These are phyloP conservation scores for Deilephila porcellus DNA, from an alignment of 2,888 invertebrate genomes.

Conservation along the genomic window DNA sequence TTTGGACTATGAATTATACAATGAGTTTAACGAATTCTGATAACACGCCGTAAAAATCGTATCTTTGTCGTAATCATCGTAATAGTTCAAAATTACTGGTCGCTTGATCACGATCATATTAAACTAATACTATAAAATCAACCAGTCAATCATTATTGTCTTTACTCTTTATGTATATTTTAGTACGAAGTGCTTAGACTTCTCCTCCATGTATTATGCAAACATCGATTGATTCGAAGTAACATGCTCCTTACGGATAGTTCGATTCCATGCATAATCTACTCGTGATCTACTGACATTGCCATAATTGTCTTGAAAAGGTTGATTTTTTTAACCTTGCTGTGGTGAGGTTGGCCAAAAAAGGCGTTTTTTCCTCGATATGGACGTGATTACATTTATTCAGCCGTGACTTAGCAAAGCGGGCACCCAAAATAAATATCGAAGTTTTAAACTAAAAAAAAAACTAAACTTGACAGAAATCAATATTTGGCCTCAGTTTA, in stretches of 20 bases:
- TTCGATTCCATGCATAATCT: not conserved
- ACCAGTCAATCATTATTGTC: not conserved
- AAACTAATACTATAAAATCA: not conserved
- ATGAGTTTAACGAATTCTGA: not conserved
- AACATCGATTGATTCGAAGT: not conserved
- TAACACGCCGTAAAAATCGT: not conserved
- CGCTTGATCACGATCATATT: too few species aligned
- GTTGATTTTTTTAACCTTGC: slow-evolving; percentile 6
- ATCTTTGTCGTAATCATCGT: not conserved
- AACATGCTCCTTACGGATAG: not conserved
- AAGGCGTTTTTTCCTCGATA: not conserved
- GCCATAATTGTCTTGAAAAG: not conserved
- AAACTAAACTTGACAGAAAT: not conserved
- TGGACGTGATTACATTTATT: not conserved
- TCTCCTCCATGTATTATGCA: not conserved
- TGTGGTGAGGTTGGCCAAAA: not conserved
- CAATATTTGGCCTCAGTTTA: too few species aligned
- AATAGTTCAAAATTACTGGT: too few species aligned
- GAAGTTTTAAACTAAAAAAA: not conserved
- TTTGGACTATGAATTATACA: not conserved
- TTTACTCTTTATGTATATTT: not conserved
- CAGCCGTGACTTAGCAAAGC: slow-evolving; percentile 2
- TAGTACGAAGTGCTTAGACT: not conserved
- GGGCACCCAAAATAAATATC: not conserved
- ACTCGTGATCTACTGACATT: not conserved